Conservation (phyloP, 2,113 vertebrate species). For the Lipophrys pholis region DNA sequence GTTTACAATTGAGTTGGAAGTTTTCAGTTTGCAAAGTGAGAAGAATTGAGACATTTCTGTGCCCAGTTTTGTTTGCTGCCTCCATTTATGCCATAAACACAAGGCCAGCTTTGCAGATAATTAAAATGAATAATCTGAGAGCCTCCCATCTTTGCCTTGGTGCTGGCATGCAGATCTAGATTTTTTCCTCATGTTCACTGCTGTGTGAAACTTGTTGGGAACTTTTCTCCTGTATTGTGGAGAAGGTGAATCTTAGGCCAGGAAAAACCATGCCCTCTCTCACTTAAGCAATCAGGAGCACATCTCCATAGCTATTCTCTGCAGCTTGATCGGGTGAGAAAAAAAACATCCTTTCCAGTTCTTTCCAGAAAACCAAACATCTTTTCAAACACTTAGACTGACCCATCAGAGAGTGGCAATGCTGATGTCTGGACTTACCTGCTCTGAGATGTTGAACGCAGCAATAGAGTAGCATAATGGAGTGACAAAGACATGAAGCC, state of each 20-base stretch:
- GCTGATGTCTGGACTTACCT: slow-evolving; percentile 11
- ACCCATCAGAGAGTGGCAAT: slow-evolving; percentile 5
- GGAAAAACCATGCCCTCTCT: not conserved
- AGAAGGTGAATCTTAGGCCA: slow-evolving; percentile 5
- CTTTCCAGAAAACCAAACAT: no score
- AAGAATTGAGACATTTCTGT: slow-evolving; percentile 5
- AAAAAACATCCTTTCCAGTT: not conserved
- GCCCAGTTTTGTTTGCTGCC: not conserved
- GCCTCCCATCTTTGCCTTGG: not conserved
- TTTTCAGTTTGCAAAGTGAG: not conserved
- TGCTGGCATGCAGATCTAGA: not conserved
- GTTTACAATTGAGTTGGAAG: slow-evolving; percentile 30
- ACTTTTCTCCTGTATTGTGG: slow-evolving; percentile 12
- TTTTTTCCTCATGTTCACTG: slow-evolving; percentile 1
- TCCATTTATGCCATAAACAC: not conserved
- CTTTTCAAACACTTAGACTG: not conserved
- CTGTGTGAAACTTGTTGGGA: not conserved
- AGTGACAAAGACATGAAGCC: slow-evolving; percentile 32
- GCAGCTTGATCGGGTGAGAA: not conserved
- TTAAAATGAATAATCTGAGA: not conserved
- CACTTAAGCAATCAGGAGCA: not conserved
- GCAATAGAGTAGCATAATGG: slow-evolving; percentile 30
- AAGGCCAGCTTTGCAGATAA: slow-evolving; percentile 9
- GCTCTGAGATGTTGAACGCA: slow-evolving; percentile 36
- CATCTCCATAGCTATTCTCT: not conserved